phyloP scores from a whole-genome alignment of 1,140 invertebrate genomes.

The Lepidurus apus region DNA sequence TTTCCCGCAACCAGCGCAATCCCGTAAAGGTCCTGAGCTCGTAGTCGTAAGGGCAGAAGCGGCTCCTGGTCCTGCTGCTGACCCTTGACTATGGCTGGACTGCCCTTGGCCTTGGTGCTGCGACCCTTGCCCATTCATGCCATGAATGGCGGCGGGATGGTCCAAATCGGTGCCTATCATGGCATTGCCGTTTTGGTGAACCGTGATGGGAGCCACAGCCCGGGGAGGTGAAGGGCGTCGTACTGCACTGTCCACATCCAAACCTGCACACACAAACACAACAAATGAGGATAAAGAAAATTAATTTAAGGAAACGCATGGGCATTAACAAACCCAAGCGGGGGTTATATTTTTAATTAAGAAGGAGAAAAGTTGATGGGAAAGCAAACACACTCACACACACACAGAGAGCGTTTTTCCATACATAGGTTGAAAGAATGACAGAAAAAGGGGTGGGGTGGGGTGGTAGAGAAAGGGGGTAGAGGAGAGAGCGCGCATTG shows the following conservation, averaged over 20 bases:
- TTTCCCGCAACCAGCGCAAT: slow-evolving; percentile 49
- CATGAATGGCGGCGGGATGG: neutral
- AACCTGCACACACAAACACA: neutral
- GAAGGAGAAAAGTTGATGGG: neutral
- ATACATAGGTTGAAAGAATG: neutral
- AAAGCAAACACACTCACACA: neutral
- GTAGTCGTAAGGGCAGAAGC: neutral
- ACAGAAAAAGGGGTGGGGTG: neutral
- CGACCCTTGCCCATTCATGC: neutral
- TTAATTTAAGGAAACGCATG: no score
- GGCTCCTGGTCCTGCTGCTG: no score
- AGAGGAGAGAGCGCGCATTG: neutral
- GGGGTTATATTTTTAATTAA: neutral
- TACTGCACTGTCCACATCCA: slow-evolving; percentile 14
- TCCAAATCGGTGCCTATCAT: slow-evolving; percentile 15
- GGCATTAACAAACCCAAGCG: neutral
- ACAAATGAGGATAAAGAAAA: neutral
- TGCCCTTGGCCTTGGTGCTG: neutral
- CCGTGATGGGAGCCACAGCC: neutral
- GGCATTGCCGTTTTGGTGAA: slow-evolving; percentile 4
- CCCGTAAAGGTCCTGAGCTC: neutral
- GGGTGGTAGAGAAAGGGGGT: neutral
- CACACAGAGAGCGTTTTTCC: neutral
- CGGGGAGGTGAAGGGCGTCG: slow-evolving; percentile 3
- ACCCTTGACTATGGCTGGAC: neutral